These are phyloP conservation scores for Artemia franciscana DNA, from an alignment of 1,140 invertebrate species.

Conservation along the genomic window DNA sequence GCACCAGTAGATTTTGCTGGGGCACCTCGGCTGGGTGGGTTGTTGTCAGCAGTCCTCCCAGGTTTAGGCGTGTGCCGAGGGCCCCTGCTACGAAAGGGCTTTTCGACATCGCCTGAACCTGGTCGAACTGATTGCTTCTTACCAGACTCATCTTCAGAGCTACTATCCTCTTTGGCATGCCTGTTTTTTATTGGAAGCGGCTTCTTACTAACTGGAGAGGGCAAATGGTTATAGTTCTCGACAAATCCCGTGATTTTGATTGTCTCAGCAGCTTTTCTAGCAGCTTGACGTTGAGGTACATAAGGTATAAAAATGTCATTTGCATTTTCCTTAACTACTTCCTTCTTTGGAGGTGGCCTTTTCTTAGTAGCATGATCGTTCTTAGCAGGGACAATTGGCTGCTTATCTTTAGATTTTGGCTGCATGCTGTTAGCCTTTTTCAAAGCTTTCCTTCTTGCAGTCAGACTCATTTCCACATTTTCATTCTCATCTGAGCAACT, in stretches of 20 bases:
- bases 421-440: constrained; percentile 11
- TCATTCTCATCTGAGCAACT: constrained; percentile 9
- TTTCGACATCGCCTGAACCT: constrained; percentile 1
- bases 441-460: constrained; percentile 15
- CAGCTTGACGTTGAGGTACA: constrained; percentile 67
- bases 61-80: constrained; percentile 5
- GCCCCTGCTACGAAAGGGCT: constrained; percentile 11
- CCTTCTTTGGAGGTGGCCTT: not conserved
- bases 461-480: constrained; percentile 12
- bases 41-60: not conserved
- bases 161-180: not conserved
- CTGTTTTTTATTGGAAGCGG: not conserved
- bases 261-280: constrained; percentile 69
- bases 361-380: not conserved
- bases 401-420: not conserved
- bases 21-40: not conserved
- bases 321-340: constrained; percentile 11
- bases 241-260: constrained; percentile 45
- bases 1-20: constrained; percentile 6
- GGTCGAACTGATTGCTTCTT: not conserved
- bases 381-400: constrained; percentile 7
- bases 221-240: not conserved
- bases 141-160: not conserved
- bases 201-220: not conserved
- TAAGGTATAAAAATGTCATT: constrained; percentile 35